Base-by-base conservation (phyloP, 2,888 invertebrate species). In the Sericinus montela region DNA sequence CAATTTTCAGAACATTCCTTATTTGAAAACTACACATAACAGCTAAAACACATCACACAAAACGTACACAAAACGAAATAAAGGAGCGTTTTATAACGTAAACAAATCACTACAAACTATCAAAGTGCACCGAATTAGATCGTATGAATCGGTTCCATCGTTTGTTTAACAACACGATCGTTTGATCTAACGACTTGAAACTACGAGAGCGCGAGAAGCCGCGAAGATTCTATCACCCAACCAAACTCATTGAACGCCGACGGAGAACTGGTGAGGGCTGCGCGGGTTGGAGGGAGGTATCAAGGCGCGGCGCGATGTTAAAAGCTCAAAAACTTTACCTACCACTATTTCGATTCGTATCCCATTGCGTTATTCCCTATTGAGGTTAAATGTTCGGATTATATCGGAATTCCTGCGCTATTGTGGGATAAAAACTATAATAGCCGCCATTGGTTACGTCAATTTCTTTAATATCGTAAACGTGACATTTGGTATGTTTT, bases 61-160 rank as follows among this genome's bases (percentile, higher is more conserved):
- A 48, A 35, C 36, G 19, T 34, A 42, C 42, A 41, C 35, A 42
- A 42, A 10, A 7, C 16, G 5, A n/a, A 43, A 32, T 19, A 48
- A 36, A 37, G 14, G 14, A 16, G 11, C 14, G 32, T 48, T 43
- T 48, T 37, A 41, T 16, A 13, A 47, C 30, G 30, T 30, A 48
- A 29, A 48, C 48, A 48, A 42, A 48, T 42, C 48, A 48, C 42
- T 37, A 19, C 2, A 9, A 30, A 11, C 28, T 43, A 37, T 48
- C 48, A 43, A 48, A 48, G 48, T 15, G 42, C 48, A 37, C 42
- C 11, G 37, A 48, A 48, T 48, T 48, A 48, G 48, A 48, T 48
- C 48, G 32, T 37, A 32, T 42, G 37, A 42, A 48, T 48, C 13
- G 45, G 19, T 19, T 39, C 15, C 32, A 45, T 45, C 41, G 48